Percentiles rank a stretch among this genome's conserved stretches.
Evolutionary conservation across 2,113 vertebrate genomes (phyloP).

Genomic region (Podarcis raffonei): DNA sequence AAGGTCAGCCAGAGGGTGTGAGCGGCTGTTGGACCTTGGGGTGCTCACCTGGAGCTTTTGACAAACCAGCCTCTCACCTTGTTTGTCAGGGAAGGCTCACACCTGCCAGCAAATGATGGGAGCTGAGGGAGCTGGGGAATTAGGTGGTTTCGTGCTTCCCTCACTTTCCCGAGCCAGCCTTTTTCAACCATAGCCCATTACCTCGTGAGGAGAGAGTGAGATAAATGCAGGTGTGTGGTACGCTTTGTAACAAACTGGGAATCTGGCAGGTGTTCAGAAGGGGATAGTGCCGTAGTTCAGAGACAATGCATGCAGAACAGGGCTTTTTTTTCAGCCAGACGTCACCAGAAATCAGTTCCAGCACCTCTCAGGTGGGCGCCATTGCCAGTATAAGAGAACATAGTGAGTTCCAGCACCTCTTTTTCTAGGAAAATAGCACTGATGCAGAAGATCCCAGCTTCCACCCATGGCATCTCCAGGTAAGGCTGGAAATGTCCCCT

Average conservation of each 20-base stretch:
- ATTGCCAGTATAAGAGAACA: too few species aligned
- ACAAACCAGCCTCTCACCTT: neutral
- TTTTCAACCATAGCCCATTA: neutral
- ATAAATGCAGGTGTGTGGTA: neutral
- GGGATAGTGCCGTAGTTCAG: too few species aligned
- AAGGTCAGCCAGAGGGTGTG: accelerated
- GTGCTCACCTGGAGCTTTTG: neutral
- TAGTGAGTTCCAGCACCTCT: too few species aligned
- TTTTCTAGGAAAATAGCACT: too few species aligned
- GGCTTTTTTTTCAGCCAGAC: too few species aligned
- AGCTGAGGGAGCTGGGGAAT: neutral
- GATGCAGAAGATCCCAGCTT: too few species aligned
- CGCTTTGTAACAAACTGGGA: neutral
- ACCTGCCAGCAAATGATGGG: slow-evolving; percentile 9
- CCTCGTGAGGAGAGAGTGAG: neutral
- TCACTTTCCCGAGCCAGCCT: neutral
- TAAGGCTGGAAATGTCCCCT: too few species aligned
- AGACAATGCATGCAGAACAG: too few species aligned
- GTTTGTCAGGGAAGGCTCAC: neutral
- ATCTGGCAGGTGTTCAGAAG: neutral
- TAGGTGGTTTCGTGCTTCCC: neutral
- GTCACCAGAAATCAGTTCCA: too few species aligned
- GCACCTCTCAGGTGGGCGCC: too few species aligned
- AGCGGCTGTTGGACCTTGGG: accelerated
- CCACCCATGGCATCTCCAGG: too few species aligned